Evolutionary conservation across 2,797 vertebrate genomes (phyloP).

Genomic region (Danionella dracula): DNA sequence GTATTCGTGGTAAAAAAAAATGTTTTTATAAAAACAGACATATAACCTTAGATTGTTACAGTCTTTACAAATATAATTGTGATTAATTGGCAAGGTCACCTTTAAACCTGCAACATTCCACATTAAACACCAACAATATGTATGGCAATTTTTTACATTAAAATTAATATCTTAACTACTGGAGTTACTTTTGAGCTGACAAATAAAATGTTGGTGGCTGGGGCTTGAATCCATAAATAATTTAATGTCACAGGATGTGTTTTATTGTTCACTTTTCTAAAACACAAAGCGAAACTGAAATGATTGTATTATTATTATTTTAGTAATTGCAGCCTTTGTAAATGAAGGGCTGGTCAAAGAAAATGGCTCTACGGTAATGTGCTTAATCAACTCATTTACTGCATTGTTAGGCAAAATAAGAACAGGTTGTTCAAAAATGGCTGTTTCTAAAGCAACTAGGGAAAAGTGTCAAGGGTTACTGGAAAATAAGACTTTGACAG

Average conservation of each 20-base stretch:
- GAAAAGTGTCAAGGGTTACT: constrained; percentile 35
- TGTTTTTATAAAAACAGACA: too few species aligned
- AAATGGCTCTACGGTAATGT: constrained; percentile 36
- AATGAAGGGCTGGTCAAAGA: constrained; percentile 17
- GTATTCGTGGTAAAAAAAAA: too few species aligned
- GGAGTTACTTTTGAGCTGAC: not conserved
- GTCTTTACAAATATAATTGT: too few species aligned
- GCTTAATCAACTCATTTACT: constrained; percentile 45
- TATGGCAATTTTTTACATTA: not conserved
- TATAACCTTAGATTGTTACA: too few species aligned
- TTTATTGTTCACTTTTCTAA: constrained; percentile 3
- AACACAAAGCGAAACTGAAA: not conserved
- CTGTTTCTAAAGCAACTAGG: constrained; percentile 31
- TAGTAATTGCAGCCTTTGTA: constrained; percentile 14
- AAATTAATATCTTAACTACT: not conserved
- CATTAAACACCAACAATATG: too few species aligned
- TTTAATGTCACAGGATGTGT: not conserved
- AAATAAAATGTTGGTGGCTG: not conserved
- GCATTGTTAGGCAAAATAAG: constrained; percentile 45
- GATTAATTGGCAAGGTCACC: too few species aligned
- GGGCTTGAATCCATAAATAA: not conserved
- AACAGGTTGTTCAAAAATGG: constrained; percentile 22
- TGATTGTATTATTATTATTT: not conserved
- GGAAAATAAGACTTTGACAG: constrained; percentile 38
- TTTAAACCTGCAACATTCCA: too few species aligned